Evolutionary conservation across 2,888 invertebrate species (phyloP), one percentile per base, ranked within the genome.

Genomic region (Sinohyriopsis cumingii): DNA sequence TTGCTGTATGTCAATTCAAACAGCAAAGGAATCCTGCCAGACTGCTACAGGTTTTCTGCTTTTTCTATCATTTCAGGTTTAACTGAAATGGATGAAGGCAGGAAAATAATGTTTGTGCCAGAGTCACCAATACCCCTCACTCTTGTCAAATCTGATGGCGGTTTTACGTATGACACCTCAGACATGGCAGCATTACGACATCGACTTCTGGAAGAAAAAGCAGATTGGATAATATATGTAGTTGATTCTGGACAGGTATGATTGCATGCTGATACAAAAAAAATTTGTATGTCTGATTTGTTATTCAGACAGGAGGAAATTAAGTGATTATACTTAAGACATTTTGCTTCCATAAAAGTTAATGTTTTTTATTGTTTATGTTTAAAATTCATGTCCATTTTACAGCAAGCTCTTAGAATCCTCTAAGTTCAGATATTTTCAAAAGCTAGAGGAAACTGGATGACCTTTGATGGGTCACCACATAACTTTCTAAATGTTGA

Each of bases 81-180:
- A 22, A 90, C 96, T 20, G 95, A 95, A 89, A 93, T 92, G 59
- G 93, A 92, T 71, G 93, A 92, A 12, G 93, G 93, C 24, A 91
- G 92, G 5, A 93, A 94, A 66, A 94, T 92, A 9, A 87, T 91
- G 86, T 92, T 90, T 84, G 88, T 90, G 1, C 85, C 86, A 1
- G 91, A 88, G 6, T 84, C 85, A 61, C 80, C 84, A 7, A 87
- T 98, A 72, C 99, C 99, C 0, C 90, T 99, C 67, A 99, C 98
- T 0, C 92, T 99, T 33, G 94, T 99, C 0, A 99, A 99, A 91
- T 96, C 97, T 1, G 99, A 98, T 90, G 99, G 99, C 55, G 97
- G 97, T 22, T 93, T 90, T 86, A 99, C 99, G 0, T 99, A 99
- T 89, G 99, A 99, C 88, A 99, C 99, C 0, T 99, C 99, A 0